Base-by-base conservation (phyloP, 2,113 vertebrate genomes). In the Trematocara nigrifrons region DNA sequence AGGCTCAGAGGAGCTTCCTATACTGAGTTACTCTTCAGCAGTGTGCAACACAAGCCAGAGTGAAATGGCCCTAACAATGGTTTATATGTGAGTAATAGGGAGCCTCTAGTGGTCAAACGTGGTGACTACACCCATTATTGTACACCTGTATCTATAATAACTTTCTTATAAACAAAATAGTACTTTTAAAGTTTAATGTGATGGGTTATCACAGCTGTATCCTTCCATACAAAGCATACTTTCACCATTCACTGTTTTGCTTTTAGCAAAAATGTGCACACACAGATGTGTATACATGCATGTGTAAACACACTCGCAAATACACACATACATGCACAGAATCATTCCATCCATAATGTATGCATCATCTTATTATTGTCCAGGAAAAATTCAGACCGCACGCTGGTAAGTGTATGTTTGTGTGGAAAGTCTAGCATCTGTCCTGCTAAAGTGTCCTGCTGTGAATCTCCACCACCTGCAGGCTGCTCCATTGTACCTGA, bases 41-140 rank as follows among this genome's bases (percentile, higher is more conserved):
- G 49, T 35, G 71, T 64, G 83, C 20, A 80, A 82, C 79, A 71
- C 26, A 29, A 2, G 5, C 9, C 49, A 80, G 64, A 45, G 59
- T 47, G 38, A 18, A 54, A 59, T 33, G 6, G 20, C 26, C 52
- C 74, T 42, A 53, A n/a, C 35, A 81, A 31, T 7, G 5, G 10
- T 29, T 74, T 38, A 89, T 47, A 47, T 85, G 88, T 92, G 81
- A 89, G 93, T 56, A 52, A 90, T 66, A 93, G 88, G 82, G 89
- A 95, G 94, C 94, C 94, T 95, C 94, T 93, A 80, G 91, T 94
- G 94, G 92, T 16, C 80, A 80, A 1, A 5, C 13, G 1, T 1
- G 9, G 47, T 4, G 22, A 90, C 71, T 91, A 20, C 87, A 89
- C 2, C 18, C 20, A 15, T 77, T 18, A 20, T 20, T 18, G 18